Percentiles rank a stretch among this genome's conserved stretches.
Conservation (phyloP, 2,888 invertebrate genomes). For the Syrista parreyssii region DNA sequence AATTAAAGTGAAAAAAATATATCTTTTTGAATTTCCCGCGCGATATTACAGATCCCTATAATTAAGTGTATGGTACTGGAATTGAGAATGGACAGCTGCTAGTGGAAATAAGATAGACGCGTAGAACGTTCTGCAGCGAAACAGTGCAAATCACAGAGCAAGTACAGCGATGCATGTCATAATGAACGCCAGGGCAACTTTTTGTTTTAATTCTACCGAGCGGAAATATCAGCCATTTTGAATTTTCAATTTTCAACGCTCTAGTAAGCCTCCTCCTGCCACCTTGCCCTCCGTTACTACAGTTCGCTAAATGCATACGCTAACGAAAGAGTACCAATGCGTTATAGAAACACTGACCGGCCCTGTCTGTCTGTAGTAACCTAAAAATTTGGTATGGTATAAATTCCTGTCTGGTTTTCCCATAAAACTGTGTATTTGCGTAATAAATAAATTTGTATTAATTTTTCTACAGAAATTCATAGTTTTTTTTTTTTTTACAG, state of each 20-base stretch:
- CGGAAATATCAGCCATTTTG: constrained; percentile 67
- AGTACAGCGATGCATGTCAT: constrained; percentile 65
- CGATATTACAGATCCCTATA: no score
- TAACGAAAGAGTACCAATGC: not conserved
- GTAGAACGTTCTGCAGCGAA: constrained; percentile 16
- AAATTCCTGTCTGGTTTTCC: not conserved
- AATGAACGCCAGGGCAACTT: constrained; percentile 63
- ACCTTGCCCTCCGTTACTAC: constrained; percentile 27
- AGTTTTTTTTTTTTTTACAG: not conserved
- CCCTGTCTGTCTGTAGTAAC: not conserved
- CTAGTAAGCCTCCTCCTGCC: constrained; percentile 62
- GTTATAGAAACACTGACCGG: not conserved
- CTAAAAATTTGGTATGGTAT: not conserved
- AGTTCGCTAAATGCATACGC: not conserved
- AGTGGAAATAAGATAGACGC: not conserved
- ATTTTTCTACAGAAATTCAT: not conserved
- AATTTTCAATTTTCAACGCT: constrained; percentile 67
- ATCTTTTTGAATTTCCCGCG: not conserved
- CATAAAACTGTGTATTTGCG: not conserved
- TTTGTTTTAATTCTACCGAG: constrained; percentile 66
- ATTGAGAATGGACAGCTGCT: not conserved
- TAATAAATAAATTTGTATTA: not conserved
- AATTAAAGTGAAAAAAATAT: not conserved
- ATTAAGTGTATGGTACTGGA: not conserved
- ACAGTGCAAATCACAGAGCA: constrained; percentile 61